These are phyloP conservation scores for Brachylomia viminalis DNA, from an alignment of 2,888 invertebrate genomes.

Conservation along the genomic window DNA sequence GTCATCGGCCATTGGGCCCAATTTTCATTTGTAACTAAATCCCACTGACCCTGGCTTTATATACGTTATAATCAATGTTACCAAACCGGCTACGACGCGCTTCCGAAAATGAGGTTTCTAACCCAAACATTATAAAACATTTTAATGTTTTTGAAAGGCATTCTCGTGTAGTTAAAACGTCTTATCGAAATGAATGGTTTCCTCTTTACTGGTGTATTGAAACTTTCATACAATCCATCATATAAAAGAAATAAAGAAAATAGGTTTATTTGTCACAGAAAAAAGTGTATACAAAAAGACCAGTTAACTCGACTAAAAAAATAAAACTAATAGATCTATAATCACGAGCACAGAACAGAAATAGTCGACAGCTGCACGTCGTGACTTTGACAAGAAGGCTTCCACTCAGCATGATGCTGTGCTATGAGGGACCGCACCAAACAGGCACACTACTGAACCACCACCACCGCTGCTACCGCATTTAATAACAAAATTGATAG, in stretches of 20 bases:
- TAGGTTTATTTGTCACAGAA: background rate
- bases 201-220: slow-evolving; percentile 25
- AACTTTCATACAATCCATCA: slow-evolving; percentile 32
- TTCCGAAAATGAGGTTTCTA: slow-evolving; percentile 77
- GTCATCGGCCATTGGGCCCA: slow-evolving; percentile 26
- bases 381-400: no score
- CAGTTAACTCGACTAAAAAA: no score
- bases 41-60: slow-evolving; percentile 78
- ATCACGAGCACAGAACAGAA: no score
- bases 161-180: slow-evolving; percentile 44
- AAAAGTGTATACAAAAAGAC: no score
- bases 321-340: no score
- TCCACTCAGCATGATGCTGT: no score
- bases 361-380: no score
- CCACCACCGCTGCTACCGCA: background rate
- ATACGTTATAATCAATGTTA: slow-evolving; percentile 74
- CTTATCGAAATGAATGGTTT: slow-evolving; percentile 51
- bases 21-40: slow-evolving; percentile 64
- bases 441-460: no score
- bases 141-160: slow-evolving; percentile 50
- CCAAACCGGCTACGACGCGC: slow-evolving; percentile 78
- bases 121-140: slow-evolving; percentile 61
- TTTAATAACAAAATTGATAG: background rate
- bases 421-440: no score
- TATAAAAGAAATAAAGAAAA: background rate